Percentiles rank a stretch among this genome's conserved stretches.
Evolutionary conservation across 2,888 invertebrate genomes (phyloP).

Genomic region (Lasioglossum vierecki): DNA sequence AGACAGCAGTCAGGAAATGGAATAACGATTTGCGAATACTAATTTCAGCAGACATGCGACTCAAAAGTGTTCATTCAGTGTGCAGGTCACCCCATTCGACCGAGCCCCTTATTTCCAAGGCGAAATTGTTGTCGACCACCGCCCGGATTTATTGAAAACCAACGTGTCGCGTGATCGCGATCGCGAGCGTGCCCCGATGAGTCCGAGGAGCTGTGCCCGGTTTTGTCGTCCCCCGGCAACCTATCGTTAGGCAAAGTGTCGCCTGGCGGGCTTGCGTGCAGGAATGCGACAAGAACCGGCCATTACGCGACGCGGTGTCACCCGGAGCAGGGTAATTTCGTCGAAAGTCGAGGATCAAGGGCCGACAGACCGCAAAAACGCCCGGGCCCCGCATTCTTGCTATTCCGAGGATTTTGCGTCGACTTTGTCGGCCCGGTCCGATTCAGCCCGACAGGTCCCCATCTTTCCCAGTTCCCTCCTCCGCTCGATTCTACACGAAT

Average conservation of each 20-base stretch:
- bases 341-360: conserved; percentile 72
- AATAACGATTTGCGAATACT: too few relatives aligned
- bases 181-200: conserved; percentile 30
- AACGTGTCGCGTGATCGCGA: conserved; percentile 44
- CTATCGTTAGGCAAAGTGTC: conserved; percentile 83
- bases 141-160: conserved; percentile 65
- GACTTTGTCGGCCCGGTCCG: not conserved
- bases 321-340: conserved; percentile 81
- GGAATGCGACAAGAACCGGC: conserved; percentile 79
- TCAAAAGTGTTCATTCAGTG: not conserved
- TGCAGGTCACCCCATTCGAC: not conserved
- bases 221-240: conserved; percentile 62
- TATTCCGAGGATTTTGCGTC: conserved; percentile 46
- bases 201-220: conserved; percentile 22
- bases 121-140: conserved; percentile 42
- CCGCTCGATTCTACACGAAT: not conserved
- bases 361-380: conserved; percentile 42
- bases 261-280: conserved; percentile 83
- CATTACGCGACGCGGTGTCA: conserved; percentile 81
- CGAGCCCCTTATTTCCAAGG: not conserved
- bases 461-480: not conserved
- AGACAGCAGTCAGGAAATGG: too few relatives aligned
- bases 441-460: not conserved
- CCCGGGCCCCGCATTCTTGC: conserved; percentile 52
- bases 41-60: too few relatives aligned